These are phyloP conservation scores for Nasalis larvatus DNA, from an alignment of 2,113 vertebrate species.

Conservation along the genomic window DNA sequence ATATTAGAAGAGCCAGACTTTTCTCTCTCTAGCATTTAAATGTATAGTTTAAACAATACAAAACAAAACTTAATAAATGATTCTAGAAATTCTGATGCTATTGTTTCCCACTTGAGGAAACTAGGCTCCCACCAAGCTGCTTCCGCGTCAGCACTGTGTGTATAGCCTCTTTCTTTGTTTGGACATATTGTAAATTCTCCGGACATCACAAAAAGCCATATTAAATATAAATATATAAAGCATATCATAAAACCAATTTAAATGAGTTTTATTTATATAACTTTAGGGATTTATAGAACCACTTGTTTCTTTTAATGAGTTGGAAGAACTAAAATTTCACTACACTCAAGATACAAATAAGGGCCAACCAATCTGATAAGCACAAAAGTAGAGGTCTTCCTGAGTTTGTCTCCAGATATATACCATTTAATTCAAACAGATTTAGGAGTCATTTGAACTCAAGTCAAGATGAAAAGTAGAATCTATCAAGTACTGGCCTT, in stretches of 20 bases:
- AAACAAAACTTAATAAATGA: not conserved
- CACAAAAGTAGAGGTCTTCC: not conserved
- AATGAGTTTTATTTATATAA: slow-evolving; percentile 62
- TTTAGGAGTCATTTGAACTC: slow-evolving; percentile 76
- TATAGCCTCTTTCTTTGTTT: slow-evolving; percentile 20
- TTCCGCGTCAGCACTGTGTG: not conserved
- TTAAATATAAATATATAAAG: slow-evolving; percentile 59
- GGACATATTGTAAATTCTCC: slow-evolving; percentile 38
- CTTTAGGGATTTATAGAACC: slow-evolving; percentile 62
- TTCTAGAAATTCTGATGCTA: not conserved
- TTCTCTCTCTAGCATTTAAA: not conserved
- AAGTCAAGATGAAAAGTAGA: slow-evolving; percentile 78
- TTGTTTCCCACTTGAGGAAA: not conserved
- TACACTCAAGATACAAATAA: slow-evolving; percentile 32
- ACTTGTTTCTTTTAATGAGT: slow-evolving; percentile 62
- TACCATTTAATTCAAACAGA: slow-evolving; percentile 69
- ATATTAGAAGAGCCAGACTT: not conserved
- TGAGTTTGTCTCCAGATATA: slow-evolving; percentile 57
- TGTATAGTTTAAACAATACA: not conserved
- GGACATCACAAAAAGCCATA: slow-evolving; percentile 42
- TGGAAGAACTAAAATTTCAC: slow-evolving; percentile 60
- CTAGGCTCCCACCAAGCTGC: not conserved
- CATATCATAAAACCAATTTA: slow-evolving; percentile 45
- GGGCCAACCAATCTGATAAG: slow-evolving; percentile 49
- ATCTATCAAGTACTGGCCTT: slow-evolving; percentile 82